These are phyloP conservation scores for Pterois miles DNA, from an alignment of 2,797 vertebrate genomes.

Conservation along the genomic window DNA sequence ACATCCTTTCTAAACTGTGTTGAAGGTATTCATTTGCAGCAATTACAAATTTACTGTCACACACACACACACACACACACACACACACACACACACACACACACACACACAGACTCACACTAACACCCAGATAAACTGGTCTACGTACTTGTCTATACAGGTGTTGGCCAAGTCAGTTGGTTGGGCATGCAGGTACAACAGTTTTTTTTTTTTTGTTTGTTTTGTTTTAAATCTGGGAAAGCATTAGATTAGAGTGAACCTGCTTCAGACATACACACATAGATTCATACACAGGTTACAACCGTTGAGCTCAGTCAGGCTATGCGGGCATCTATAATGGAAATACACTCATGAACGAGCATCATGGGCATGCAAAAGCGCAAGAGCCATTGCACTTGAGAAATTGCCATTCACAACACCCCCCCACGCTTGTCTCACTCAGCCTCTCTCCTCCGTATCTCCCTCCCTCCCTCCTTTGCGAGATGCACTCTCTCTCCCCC, in stretches of 20 bases:
- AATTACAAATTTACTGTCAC: slow-evolving; percentile 1
- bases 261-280: not conserved
- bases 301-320: not conserved
- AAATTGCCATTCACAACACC: slow-evolving; percentile 64
- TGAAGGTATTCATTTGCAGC: slow-evolving; percentile 14
- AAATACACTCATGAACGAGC: slow-evolving; percentile 35
- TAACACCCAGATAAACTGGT: slow-evolving; percentile 40
- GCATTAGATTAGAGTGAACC: not conserved
- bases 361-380: slow-evolving; percentile 48
- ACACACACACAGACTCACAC: not conserved
- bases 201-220: not conserved
- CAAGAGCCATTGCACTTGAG: slow-evolving; percentile 63
- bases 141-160: slow-evolving; percentile 40
- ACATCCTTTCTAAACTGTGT: not conserved
- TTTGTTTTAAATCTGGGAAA: slow-evolving; percentile 9
- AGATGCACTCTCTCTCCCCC: slow-evolving; percentile 29
- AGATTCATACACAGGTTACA: slow-evolving; percentile 2
- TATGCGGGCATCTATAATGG: not conserved
- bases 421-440: slow-evolving; percentile 48
- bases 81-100: not conserved
- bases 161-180: slow-evolving; percentile 12
- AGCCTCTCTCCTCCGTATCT: slow-evolving; percentile 53
- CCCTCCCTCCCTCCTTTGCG: slow-evolving; percentile 31
- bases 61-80: not conserved
- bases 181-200: slow-evolving; percentile 16